Percentiles rank a stretch among this genome's conserved stretches.
Evolutionary conservation across 2,888 invertebrate genomes (phyloP).

Genomic region (Cotesia congregata): DNA sequence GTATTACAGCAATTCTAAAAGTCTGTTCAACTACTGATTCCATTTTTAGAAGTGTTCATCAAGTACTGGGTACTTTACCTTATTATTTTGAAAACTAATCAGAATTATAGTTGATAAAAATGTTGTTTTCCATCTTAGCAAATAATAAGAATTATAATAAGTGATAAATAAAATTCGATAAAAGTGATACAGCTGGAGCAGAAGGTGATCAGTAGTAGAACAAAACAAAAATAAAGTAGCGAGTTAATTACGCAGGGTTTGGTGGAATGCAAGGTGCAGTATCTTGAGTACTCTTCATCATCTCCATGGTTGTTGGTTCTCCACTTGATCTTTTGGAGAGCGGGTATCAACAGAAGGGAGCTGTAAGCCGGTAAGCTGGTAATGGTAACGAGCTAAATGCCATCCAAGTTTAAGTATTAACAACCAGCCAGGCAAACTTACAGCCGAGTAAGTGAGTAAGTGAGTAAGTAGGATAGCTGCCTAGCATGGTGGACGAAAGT

Average conservation of each 20-base stretch:
- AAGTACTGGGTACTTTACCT: no score
- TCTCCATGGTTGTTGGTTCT: background rate
- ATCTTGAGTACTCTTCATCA: conserved; percentile 25
- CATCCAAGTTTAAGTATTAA: conserved; percentile 15
- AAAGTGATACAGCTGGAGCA: background rate
- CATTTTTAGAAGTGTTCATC: no score
- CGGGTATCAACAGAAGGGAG: conserved; percentile 10
- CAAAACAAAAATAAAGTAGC: conserved; percentile 29
- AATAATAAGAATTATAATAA: no score
- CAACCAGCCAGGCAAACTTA: background rate
- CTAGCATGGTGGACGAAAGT: conserved; percentile 56
- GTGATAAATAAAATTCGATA: background rate
- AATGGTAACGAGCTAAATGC: conserved; percentile 15
- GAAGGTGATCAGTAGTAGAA: background rate
- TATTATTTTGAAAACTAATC: no score
- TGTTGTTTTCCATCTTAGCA: no score
- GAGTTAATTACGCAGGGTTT: conserved; percentile 45
- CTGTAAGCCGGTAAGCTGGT: background rate
- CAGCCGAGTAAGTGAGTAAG: conserved; percentile 16
- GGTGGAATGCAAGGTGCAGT: conserved; percentile 29
- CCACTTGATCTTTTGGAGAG: conserved; percentile 7
- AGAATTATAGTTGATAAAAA: no score
- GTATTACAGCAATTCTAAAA: no score
- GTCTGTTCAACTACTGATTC: no score
- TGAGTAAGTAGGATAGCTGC: conserved; percentile 45